Base-by-base conservation (phyloP, 37 sponge, comb jelly and placozoan genomes). In the Cliona cf. orientalis region DNA sequence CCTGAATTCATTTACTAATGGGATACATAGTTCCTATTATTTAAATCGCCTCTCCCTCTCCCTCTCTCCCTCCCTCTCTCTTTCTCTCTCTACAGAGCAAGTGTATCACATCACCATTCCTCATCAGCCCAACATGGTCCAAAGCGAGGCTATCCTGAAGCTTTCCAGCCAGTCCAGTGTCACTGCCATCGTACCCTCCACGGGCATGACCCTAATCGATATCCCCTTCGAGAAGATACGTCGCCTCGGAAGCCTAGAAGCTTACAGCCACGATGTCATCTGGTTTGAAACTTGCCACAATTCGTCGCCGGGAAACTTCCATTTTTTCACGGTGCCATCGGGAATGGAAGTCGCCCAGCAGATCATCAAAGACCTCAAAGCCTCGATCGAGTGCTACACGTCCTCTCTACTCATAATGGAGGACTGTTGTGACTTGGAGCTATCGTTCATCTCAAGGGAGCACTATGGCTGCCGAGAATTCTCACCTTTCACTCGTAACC, bases 241-340 rank as follows among this genome's bases (percentile, higher is more conserved):
- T 0, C 39, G 92, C 1, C 37, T 86, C 56, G 92, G 92, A 9
- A 64, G 42, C 72, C 32, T 55, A 60, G 59, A 68, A 1, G 38
- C 34, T 0, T 68, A 62, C 67, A 57, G 75, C 66, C 46, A 11
- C 37, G 69, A 58, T 61, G 34, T 92, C 14, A 28, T 92, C 42
- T 92, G 92, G 92, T 87, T 92, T 69, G 92, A 92, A 49, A 84
- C 80, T 0, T 89, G 89, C 79, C 70, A 78, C 36, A 23, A 65
- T 43, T 57, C 59, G 3, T n/a, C 31, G 0, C 31, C 76, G 0
- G 89, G 79, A 19, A 23, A 78, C 25, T 83, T 89, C 46, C 26
- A 40, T 28, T 89, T 89, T 58, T 76, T 77, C 57, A 41, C 65
- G 33, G 46, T 89, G 3, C 66, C 72, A 22, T 82, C 89, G 29